These are phyloP conservation scores for Halocaridina rubra DNA, from an alignment of 2,888 invertebrate genomes.

Conservation along the genomic window DNA sequence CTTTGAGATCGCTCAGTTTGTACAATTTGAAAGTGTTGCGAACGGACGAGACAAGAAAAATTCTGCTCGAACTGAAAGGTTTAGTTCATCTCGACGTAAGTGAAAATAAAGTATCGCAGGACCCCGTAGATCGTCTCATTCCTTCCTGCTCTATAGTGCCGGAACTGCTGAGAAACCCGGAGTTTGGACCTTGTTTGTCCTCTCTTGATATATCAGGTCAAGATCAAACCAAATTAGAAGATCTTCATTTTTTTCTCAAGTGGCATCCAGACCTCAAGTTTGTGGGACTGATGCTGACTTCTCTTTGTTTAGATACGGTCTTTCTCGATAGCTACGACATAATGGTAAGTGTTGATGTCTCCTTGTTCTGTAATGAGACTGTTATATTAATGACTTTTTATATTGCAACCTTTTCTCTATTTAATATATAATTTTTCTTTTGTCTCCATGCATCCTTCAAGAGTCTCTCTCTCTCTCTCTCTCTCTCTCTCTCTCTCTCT, in stretches of 20 bases:
- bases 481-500: too few relatives aligned
- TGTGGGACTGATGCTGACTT: conserved; percentile 50
- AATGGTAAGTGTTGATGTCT: conserved; percentile 12
- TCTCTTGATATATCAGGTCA: conserved; percentile 54
- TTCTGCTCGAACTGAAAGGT: conserved; percentile 30
- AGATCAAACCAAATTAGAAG: conserved; percentile 47
- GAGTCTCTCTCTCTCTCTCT: background rate
- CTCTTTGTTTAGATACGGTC: conserved; percentile 44
- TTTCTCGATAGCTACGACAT: conserved; percentile 44
- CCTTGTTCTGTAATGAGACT: too few relatives aligned
- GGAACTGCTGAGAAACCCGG: conserved; percentile 28
- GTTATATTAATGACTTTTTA: background rate
- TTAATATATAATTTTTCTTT: background rate
- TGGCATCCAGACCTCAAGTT: conserved; percentile 33
- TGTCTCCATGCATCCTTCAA: background rate
- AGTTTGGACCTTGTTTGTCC: conserved; percentile 41
- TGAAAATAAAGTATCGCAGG: conserved; percentile 38
- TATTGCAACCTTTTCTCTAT: too few relatives aligned
- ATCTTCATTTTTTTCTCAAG: conserved; percentile 46
- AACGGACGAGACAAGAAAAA: conserved; percentile 35
- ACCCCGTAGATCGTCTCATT: conserved; percentile 30
- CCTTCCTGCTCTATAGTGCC: conserved; percentile 43
- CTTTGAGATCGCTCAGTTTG: conserved; percentile 47
- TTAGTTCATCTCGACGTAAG: conserved; percentile 51
- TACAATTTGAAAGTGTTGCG: conserved; percentile 57